These are phyloP conservation scores for Ambastaia sidthimunki DNA, from an alignment of 2,797 vertebrate species.

Conservation along the genomic window DNA sequence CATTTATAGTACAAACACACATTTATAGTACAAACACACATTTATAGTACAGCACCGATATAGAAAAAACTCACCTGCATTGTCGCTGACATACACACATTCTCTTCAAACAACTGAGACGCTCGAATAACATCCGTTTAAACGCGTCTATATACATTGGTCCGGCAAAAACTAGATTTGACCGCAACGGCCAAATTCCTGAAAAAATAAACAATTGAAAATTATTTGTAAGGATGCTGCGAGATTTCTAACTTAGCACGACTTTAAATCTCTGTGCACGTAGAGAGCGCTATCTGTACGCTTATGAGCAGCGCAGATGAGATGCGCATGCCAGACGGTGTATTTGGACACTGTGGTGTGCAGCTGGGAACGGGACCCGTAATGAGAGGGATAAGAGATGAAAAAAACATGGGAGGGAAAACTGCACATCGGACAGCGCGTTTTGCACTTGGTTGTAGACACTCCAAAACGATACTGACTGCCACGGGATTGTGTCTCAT, in stretches of 20 bases:
- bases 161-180: constrained; percentile 60
- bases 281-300: constrained; percentile 58
- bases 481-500: background rate
- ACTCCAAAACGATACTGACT: constrained; percentile 36
- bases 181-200: constrained; percentile 51
- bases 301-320: constrained; percentile 67
- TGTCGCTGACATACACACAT: constrained; percentile 85
- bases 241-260: constrained; percentile 32
- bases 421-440: constrained; percentile 71
- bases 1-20: constrained; percentile 59
- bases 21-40: constrained; percentile 57
- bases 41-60: constrained; percentile 67
- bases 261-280: constrained; percentile 13
- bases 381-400: constrained; percentile 67
- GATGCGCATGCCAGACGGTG: constrained; percentile 75
- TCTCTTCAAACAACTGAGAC: constrained; percentile 83
- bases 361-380: constrained; percentile 68
- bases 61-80: constrained; percentile 80
- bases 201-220: constrained; percentile 49
- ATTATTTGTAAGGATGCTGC: background rate
- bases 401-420: constrained; percentile 52
- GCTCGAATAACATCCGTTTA: constrained; percentile 82
- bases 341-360: constrained; percentile 72
- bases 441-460: constrained; percentile 63
- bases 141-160: constrained; percentile 87